phyloP scores from a whole-genome alignment of 2,888 invertebrate genomes.

The Hirtodrosophila cameraria region DNA sequence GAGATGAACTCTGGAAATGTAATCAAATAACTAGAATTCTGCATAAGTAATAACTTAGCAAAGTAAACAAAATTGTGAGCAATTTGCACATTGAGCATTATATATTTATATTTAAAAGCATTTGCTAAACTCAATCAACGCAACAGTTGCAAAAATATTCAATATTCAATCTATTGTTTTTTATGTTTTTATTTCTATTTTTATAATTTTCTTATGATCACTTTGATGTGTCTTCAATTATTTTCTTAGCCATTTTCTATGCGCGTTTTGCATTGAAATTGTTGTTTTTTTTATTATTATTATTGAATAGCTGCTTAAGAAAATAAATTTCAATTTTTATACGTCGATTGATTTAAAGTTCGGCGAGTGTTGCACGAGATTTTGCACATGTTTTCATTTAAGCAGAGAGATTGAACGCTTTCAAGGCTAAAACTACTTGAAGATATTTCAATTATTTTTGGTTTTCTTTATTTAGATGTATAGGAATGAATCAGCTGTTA shows the following conservation, averaged over 20 bases:
- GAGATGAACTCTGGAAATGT: constrained; percentile 37
- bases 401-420: constrained; percentile 17
- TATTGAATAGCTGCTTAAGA: constrained; percentile 46
- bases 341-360: constrained; percentile 63
- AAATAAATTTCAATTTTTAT: constrained; percentile 60
- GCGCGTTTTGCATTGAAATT: constrained; percentile 1
- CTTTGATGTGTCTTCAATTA: constrained; percentile 44
- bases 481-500: constrained; percentile 24
- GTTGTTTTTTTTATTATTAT: constrained; percentile 18
- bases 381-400: constrained; percentile 60
- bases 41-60: constrained; percentile 26
- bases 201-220: neutral
- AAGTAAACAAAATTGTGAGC: constrained; percentile 13
- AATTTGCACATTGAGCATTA: neutral
- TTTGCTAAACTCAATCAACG: constrained; percentile 16
- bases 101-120: constrained; percentile 1
- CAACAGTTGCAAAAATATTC: too few relatives aligned
- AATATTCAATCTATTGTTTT: constrained; percentile 13
- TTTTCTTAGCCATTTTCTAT: constrained; percentile 26
- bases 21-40: constrained; percentile 32
- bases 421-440: constrained; percentile 31
- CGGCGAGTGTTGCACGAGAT: constrained; percentile 61
- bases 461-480: neutral
- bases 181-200: too few relatives aligned
- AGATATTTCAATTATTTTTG: constrained; percentile 2